Percentiles rank a stretch among this genome's conserved stretches.
Conservation (phyloP, 2,113 vertebrate species). For the Syrmaticus mikado region DNA sequence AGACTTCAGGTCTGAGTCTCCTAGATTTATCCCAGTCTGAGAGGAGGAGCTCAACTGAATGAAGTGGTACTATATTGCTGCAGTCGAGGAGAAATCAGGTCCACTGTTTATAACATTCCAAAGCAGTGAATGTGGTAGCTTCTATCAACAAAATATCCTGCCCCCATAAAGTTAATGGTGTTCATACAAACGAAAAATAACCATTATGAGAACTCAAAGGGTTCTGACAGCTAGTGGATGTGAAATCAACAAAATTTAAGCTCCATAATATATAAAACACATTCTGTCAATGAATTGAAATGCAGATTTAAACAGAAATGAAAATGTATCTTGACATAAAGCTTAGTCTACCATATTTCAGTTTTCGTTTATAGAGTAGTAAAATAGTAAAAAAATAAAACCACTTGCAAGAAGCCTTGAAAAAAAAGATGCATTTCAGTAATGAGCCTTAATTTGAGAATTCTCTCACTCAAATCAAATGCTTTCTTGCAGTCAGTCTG, state of each 20-base stretch:
- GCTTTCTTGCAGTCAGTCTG: neutral
- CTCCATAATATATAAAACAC: neutral
- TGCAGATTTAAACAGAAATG: constrained; percentile 27
- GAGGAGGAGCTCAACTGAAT: neutral
- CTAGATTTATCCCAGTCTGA: neutral
- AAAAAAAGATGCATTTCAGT: neutral
- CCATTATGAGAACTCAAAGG: constrained; percentile 47
- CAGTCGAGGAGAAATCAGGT: neutral
- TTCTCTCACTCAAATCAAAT: neutral
- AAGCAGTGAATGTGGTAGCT: neutral
- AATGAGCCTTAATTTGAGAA: neutral
- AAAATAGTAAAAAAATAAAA: neutral
- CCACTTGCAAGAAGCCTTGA: neutral
- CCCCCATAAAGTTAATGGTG: neutral
- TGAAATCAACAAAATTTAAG: constrained; percentile 4
- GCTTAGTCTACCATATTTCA: neutral
- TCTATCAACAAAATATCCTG: neutral
- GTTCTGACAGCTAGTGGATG: constrained; percentile 2
- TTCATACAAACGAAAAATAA: neutral
- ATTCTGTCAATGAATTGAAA: constrained; percentile 49
- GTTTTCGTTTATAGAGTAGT: neutral
- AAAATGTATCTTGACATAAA: constrained; percentile 32
- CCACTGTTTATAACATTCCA: neutral
- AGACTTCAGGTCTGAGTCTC: neutral
- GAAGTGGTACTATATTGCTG: neutral